A percentile compares a stretch with the other conserved stretches of the same genome.
These are phyloP conservation scores for Watsonalla cultraria DNA, from an alignment of 2,888 invertebrate genomes.

Conservation along the genomic window DNA sequence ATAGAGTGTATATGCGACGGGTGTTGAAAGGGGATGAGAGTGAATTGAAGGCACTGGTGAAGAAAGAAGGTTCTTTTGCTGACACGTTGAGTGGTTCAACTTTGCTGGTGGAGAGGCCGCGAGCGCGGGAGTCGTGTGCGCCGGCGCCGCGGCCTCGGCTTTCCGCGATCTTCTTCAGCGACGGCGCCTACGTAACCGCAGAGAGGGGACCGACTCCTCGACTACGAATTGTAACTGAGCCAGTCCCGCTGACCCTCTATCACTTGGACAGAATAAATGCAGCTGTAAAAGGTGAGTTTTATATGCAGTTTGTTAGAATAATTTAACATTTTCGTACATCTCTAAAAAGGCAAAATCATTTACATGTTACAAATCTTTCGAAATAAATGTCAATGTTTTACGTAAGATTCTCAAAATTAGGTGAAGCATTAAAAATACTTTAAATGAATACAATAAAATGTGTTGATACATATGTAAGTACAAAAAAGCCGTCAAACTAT, in stretches of 20 bases:
- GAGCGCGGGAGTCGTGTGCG: constrained; percentile 57
- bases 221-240: constrained; percentile 63
- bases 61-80: constrained; percentile 47
- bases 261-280: constrained; percentile 75
- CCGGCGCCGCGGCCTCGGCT: constrained; percentile 67
- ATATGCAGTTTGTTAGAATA: not conserved
- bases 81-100: constrained; percentile 63
- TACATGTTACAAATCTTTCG: not conserved
- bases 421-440: not conserved
- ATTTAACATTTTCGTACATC: no score
- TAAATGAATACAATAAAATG: not conserved
- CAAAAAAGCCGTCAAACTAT: constrained; percentile 22
- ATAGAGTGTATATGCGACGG: constrained; percentile 65
- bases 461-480: constrained; percentile 9
- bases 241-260: constrained; percentile 73
- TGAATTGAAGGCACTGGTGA: constrained; percentile 57
- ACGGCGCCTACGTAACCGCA: constrained; percentile 42
- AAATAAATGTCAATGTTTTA: not conserved
- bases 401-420: not conserved
- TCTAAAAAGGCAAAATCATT: not conserved
- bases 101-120: constrained; percentile 53
- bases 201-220: constrained; percentile 49
- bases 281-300: constrained; percentile 71
- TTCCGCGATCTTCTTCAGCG: constrained; percentile 70
- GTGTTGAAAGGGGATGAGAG: constrained; percentile 67